phyloP scores from a whole-genome alignment of 2,888 invertebrate genomes.

The Gastracanthus pulcherrimus region DNA sequence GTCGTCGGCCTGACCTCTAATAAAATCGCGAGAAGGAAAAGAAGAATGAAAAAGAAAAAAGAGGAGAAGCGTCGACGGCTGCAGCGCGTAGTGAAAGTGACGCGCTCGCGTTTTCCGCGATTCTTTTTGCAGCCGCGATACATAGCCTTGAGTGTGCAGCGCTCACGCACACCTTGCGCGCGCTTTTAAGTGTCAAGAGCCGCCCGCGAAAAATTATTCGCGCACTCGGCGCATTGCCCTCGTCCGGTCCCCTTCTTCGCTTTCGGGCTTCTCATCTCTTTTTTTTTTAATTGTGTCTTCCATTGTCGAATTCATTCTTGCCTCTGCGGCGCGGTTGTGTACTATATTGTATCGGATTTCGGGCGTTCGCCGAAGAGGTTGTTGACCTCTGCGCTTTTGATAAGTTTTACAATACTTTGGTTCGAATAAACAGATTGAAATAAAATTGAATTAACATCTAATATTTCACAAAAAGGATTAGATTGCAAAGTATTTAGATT shows the following conservation, averaged over 20 bases:
- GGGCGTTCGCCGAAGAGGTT: not conserved
- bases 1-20: too few species aligned
- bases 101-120: not conserved
- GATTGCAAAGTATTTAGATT: too few species aligned
- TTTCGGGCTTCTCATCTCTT: not conserved
- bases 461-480: not conserved
- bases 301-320: not conserved
- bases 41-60: not conserved
- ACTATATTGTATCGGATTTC: too few species aligned
- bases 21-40: not conserved
- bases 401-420: not conserved
- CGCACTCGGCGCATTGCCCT: not conserved
- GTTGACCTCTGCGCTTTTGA: not conserved
- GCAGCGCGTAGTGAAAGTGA: too few species aligned
- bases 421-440: not conserved
- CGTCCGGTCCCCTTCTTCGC: not conserved
- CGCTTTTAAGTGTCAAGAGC: not conserved
- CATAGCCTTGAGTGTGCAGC: not conserved
- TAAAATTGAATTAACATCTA: not conserved
- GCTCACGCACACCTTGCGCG: not conserved
- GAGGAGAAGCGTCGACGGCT: not conserved
- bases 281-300: not conserved
- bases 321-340: not conserved
- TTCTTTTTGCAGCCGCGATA: not conserved
- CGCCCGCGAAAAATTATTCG: slow-evolving; percentile 22